Conservation (phyloP, 2,113 vertebrate species). For the Calypte anna region DNA sequence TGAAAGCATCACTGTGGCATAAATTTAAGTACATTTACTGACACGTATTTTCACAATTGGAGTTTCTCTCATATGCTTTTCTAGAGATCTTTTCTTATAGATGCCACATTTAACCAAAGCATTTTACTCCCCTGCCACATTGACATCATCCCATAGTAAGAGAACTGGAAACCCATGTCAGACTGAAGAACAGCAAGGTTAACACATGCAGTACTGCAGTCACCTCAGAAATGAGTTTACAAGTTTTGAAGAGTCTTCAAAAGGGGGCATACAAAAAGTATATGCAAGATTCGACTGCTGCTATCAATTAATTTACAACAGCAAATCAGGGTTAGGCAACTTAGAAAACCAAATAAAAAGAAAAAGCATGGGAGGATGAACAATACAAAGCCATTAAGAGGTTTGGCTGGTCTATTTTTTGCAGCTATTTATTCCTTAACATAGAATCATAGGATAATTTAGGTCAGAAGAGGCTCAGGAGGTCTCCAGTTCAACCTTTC, state of each 20-base stretch:
- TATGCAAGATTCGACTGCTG: neutral
- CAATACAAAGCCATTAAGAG: neutral
- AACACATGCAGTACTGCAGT: neutral
- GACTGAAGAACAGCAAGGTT: neutral
- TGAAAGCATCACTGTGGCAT: neutral
- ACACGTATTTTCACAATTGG: neutral
- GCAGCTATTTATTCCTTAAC: neutral
- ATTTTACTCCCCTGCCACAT: neutral
- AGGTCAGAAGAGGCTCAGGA: neutral
- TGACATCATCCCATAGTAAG: neutral
- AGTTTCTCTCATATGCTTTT: neutral
- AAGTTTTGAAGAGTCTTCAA: neutral
- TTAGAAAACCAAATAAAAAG: neutral
- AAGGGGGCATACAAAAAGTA: neutral
- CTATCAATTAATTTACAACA: neutral
- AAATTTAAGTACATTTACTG: neutral
- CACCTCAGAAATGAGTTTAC: neutral
- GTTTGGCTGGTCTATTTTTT: neutral
- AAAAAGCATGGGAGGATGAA: neutral
- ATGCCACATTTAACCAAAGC: neutral
- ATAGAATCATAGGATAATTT: neutral
- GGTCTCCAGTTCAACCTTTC: neutral
- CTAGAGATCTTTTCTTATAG: neutral
- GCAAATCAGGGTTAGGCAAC: neutral
- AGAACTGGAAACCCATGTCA: neutral